Base-by-base conservation (phyloP, 2,797 vertebrate species). In the Prionace glauca region DNA sequence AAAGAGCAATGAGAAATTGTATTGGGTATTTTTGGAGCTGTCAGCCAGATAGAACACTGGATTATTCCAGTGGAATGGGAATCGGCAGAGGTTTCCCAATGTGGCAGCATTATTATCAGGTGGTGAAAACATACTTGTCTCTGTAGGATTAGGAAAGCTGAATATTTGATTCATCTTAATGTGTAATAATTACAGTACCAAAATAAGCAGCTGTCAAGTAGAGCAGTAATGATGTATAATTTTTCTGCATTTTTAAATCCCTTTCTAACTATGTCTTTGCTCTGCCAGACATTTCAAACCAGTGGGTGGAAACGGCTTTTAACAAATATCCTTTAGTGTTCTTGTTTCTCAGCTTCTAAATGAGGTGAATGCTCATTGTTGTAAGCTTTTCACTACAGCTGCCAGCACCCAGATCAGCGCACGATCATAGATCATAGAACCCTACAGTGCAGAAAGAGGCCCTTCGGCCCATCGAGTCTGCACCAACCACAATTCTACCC, bases 151-250 rank as follows among this genome's bases (percentile, higher is more conserved):
- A 92, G 90, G 12, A n/a, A 20, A 36, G 36, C n/a, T 92, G 90
- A 67, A 92, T 41, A 22, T 92, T 92, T 92, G 90, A 69, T 92
- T 92, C 9, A 92, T 69, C 9, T 92, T 69, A 41, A 92, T 67
- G 36, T 92, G 62, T 69, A 45, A 92, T 92, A 67, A 92, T 92
- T 92, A 92, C n/a, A 41, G 65, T 92, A 26, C 90, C 90, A 92
- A 69, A 92, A 69, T 92, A 92, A 92, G 67, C 90, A 92, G 90
- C 90, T 92, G 90, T 92, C 90, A 69, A 65, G 45, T 92, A 69
- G 22, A 92, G 20, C 22, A 41, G 65, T 92, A 92, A 92, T 92
- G 62, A 92, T 41, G 65, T 41, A 24, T 92, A 92, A 92, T 92
- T 67, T 92, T 41, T 65, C 62, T 26, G 20, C 10, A 67, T 65